A percentile compares a stretch with the other conserved stretches of the same genome.
Conservation (phyloP, 1,140 invertebrate species). For the Asobara japonica region DNA sequence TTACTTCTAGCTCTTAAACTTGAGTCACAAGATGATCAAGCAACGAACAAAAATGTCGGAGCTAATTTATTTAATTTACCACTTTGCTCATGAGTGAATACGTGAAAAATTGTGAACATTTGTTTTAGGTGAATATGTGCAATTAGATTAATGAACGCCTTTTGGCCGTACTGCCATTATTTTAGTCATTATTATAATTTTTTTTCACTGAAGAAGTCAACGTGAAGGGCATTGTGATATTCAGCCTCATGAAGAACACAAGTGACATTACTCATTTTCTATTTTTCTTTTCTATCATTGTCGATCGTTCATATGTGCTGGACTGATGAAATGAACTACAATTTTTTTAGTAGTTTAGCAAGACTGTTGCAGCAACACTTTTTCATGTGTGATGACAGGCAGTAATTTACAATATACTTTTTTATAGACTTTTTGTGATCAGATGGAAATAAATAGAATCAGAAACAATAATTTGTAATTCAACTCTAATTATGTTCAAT, state of each 20-base stretch:
- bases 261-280: neutral
- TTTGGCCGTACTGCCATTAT: neutral
- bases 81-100: neutral
- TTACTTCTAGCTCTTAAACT: too few relatives aligned
- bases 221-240: neutral
- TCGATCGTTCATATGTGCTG: neutral
- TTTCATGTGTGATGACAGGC: too few relatives aligned
- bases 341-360: neutral
- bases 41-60: too few relatives aligned
- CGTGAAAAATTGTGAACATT: neutral
- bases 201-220: neutral
- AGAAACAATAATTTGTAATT: neutral
- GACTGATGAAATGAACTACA: neutral
- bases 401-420: too few relatives aligned
- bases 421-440: neutral
- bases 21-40: too few relatives aligned
- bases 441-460: neutral
- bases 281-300: too few relatives aligned
- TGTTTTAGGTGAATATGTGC: neutral
- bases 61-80: neutral
- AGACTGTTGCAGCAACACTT: too few relatives aligned
- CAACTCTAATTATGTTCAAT: neutral
- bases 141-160: neutral
- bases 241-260: neutral
- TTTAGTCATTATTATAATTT: neutral